Percentiles rank a stretch among this genome's conserved stretches.
Evolutionary conservation across 2,113 vertebrate species (phyloP).

Genomic region (Microtus montanus): DNA sequence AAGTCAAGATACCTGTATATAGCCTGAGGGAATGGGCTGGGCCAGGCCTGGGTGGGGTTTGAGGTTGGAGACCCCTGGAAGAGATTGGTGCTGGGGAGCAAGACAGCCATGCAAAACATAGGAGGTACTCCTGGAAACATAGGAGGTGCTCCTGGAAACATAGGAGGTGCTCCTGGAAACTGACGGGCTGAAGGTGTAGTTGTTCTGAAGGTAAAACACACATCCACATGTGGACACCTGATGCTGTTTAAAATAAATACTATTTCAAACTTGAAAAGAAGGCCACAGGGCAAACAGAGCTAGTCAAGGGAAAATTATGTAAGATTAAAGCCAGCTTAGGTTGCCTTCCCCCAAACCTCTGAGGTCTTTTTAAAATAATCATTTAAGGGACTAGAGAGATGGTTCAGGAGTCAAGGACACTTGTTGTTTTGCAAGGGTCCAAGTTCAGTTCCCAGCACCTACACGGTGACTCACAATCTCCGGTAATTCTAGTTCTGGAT

Average conservation of each 20-base stretch:
- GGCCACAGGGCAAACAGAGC: not conserved
- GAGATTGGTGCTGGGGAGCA: not conserved
- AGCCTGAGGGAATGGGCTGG: not conserved
- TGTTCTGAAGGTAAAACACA: slow-evolving; percentile 10
- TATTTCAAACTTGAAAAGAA: slow-evolving; percentile 12
- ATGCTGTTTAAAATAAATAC: not conserved
- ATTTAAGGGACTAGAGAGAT: not conserved
- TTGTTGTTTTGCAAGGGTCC: not conserved
- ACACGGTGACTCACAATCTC: not conserved
- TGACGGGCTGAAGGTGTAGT: not conserved
- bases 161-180: not conserved
- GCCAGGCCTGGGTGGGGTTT: rapidly evolving
- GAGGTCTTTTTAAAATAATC: not conserved
- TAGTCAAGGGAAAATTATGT: not conserved
- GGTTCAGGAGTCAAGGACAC: not conserved
- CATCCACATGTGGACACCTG: not conserved
- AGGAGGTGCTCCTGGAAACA: too few species aligned
- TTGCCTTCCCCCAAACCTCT: not conserved
- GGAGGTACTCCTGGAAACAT: too few species aligned
- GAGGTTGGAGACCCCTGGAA: not conserved
- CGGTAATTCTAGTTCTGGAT: not conserved
- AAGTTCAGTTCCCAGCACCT: not conserved
- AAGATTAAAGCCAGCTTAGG: not conserved
- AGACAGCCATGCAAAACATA: not conserved
- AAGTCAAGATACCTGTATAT: not conserved